phyloP scores from a whole-genome alignment of 1,140 invertebrate species.

The Drosophila takahashii region DNA sequence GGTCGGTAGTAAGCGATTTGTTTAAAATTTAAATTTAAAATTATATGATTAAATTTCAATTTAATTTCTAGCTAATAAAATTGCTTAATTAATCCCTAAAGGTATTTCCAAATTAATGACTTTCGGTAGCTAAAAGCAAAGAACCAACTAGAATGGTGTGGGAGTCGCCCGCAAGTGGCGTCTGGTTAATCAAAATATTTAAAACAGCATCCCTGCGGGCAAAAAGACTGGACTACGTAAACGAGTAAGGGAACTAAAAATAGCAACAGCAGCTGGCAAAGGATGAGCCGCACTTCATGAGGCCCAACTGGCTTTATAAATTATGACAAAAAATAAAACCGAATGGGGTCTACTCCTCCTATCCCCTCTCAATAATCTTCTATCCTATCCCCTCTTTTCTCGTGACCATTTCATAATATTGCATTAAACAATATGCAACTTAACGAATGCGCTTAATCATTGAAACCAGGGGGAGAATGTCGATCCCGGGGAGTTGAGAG shows the following conservation, averaged over 20 bases:
- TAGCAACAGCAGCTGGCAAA: slow-evolving; percentile 46
- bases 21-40: slow-evolving; percentile 13
- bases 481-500: neutral
- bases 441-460: slow-evolving; percentile 74
- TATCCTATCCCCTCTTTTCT: slow-evolving; percentile 3
- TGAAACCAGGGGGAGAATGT: slow-evolving; percentile 16
- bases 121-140: slow-evolving; percentile 51
- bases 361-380: slow-evolving; percentile 1
- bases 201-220: slow-evolving; percentile 67
- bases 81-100: neutral
- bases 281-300: slow-evolving; percentile 39
- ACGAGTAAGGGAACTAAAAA: slow-evolving; percentile 51
- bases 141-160: slow-evolving; percentile 20
- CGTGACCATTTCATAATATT: slow-evolving; percentile 67
- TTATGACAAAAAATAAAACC: slow-evolving; percentile 34
- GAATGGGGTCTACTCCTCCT: slow-evolving; percentile 14
- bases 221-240: slow-evolving; percentile 14
- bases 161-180: slow-evolving; percentile 61
- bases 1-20: slow-evolving; percentile 50
- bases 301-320: slow-evolving; percentile 47
- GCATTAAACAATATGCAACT: slow-evolving; percentile 65
- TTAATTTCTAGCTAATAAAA: neutral
- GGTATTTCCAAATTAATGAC: slow-evolving; percentile 31
- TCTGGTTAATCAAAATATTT: slow-evolving; percentile 79
- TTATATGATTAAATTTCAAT: no score